These are phyloP conservation scores for Sphecodes monilicornis DNA, from an alignment of 2,888 invertebrate genomes.

Conservation along the genomic window DNA sequence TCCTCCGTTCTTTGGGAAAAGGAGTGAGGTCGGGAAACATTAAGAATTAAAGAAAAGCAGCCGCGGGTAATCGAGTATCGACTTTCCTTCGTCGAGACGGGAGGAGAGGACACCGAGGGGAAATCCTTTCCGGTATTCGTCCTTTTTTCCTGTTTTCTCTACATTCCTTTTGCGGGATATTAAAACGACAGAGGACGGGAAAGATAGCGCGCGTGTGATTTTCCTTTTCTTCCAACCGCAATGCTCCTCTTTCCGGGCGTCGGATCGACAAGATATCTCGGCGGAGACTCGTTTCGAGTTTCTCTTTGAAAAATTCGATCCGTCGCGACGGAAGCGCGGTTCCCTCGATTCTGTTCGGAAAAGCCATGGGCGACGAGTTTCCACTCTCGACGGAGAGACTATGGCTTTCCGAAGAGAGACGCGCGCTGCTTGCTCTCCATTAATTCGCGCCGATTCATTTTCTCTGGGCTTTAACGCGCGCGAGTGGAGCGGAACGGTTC, in stretches of 20 bases:
- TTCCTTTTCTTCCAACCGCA: background rate
- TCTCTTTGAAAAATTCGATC: conserved; percentile 1
- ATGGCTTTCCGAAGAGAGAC: background rate
- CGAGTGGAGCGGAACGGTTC: background rate
- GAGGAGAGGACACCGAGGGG: background rate
- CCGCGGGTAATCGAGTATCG: background rate
- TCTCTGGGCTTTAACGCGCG: conserved; percentile 2
- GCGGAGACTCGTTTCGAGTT: background rate
- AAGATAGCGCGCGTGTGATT: background rate
- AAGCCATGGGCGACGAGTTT: background rate
- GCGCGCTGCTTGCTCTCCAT: background rate
- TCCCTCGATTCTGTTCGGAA: background rate
- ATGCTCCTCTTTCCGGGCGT: background rate
- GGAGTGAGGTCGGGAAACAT: background rate
- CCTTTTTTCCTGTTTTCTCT: background rate
- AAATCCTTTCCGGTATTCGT: background rate
- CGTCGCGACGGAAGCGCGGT: too few relatives aligned
- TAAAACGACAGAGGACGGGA: background rate
- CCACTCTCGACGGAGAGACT: background rate
- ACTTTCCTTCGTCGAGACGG: background rate
- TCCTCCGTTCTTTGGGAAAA: background rate
- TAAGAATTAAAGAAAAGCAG: conserved; percentile 10
- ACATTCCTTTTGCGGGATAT: conserved; percentile 1
- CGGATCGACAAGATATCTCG: background rate
- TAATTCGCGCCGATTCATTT: conserved; percentile 46